Evolutionary conservation across 2,113 vertebrate species (phyloP).

Genomic region (Aegithalos caudatus): DNA sequence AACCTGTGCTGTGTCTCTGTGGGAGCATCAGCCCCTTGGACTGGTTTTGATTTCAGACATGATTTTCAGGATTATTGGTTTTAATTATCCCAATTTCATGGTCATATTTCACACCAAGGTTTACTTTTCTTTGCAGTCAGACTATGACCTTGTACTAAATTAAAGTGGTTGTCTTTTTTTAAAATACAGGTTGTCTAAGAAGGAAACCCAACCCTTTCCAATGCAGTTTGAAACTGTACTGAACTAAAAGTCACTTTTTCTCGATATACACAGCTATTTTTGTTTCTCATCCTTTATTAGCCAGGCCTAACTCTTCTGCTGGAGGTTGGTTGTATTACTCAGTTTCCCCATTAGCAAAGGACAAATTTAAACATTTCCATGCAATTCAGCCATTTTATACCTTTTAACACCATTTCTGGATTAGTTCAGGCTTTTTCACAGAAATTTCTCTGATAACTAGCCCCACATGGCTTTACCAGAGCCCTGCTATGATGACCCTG

Average conservation of each 20-base stretch:
- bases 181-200: neutral
- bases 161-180: neutral
- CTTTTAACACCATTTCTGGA: neutral
- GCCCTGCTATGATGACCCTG: neutral
- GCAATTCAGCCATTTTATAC: neutral
- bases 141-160: neutral
- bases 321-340: neutral
- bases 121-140: neutral
- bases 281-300: neutral
- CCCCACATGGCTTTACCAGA: neutral
- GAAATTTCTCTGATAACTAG: neutral
- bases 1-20: neutral
- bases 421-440: neutral
- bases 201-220: neutral
- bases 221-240: neutral
- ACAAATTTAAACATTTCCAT: neutral
- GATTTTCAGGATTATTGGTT: neutral
- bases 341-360: neutral
- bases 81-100: neutral
- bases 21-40: neutral
- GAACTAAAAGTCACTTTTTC: neutral
- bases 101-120: neutral
- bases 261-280: neutral
- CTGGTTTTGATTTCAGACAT: neutral
- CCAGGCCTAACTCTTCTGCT: neutral